These are phyloP conservation scores for Apostichopus leukothele DNA, from an alignment of 53 echinoderm and acorn worm species.

Conservation along the genomic window DNA sequence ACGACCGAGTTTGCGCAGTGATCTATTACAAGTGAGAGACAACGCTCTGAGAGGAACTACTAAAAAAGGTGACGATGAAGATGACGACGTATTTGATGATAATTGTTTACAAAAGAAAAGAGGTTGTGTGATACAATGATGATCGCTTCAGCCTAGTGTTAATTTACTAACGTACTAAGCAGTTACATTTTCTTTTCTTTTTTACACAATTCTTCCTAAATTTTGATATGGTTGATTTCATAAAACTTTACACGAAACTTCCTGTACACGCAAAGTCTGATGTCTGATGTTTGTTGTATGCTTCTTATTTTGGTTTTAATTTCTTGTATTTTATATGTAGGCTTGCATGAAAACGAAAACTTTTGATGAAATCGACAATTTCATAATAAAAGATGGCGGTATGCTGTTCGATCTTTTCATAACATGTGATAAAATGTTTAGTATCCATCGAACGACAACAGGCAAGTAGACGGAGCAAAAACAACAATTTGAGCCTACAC, in stretches of 20 bases:
- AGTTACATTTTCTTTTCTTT: background rate
- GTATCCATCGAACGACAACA: too few species aligned
- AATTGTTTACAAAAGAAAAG: conserved; percentile 73
- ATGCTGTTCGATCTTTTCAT: too few species aligned
- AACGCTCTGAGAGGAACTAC: conserved; percentile 69
- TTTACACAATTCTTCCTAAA: background rate
- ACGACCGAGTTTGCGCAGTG: conserved; percentile 90
- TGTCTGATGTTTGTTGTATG: too few species aligned
- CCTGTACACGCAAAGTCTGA: background rate
- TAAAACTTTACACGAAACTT: background rate
- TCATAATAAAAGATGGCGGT: too few species aligned
- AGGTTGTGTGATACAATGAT: conserved; percentile 62
- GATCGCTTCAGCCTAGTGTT: conserved; percentile 27
- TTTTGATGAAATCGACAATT: too few species aligned
- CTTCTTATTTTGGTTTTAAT: too few species aligned
- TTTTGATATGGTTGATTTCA: conserved; percentile 33
- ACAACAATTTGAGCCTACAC: too few species aligned
- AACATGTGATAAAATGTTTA: too few species aligned
- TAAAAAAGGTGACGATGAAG: conserved; percentile 70
- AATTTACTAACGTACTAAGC: background rate
- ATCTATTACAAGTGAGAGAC: conserved; percentile 82
- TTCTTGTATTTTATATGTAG: too few species aligned
- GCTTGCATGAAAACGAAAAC: too few species aligned
- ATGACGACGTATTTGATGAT: conserved; percentile 77
- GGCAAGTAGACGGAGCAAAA: too few species aligned